Base-by-base conservation (phyloP, 2,113 vertebrate genomes). In the Meles meles region DNA sequence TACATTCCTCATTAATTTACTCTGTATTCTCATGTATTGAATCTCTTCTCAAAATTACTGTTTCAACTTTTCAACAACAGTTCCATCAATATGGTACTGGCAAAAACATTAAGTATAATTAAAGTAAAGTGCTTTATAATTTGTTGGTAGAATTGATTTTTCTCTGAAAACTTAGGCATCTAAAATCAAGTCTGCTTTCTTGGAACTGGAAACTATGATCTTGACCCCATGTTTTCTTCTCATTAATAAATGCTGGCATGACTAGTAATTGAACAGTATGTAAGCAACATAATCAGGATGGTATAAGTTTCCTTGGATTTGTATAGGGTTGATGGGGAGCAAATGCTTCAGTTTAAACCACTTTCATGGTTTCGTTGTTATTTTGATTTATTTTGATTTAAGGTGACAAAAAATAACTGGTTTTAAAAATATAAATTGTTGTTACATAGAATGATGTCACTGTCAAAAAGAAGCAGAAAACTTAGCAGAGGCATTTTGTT, bases 131-230 rank as follows among this genome's bases (percentile, higher is more conserved):
- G 8, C 42, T 87, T 90, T 82, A 79, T 90, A 91, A 79, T 95
- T 93, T 93, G n/a, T 88, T 77, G 42, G 4, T 95, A 90, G 34
- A 77, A 71, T 9, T 81, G 47, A 86, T 82, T 83, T 86, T 97
- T n/a, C 44, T 90, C 59, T 42, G 11, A 90, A 95, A 39, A 74
- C 7, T 74, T 59, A 69, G 21, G 15, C 29, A 85, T 80, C 21
- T 89, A 42, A 92, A 81, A 49, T 67, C 21, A 89, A 86, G 14
- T 69, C 57, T 25, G 15, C 29, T 93, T 90, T 61, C 9, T 37
- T 72, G 27, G 21, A 91, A 90, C 20, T 57, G 27, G 6, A 90
- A 90, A 87, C 10, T 49, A n/a, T 57, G 5, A n/a, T 87, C 57
- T 71, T 49, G 10, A 83, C 7, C 20, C 6, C 63, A 63, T 61